Percentiles rank a stretch among this genome's conserved stretches.
phyloP scores from a whole-genome alignment of 2,113 vertebrate genomes.

The Oreotrochilus melanogaster region DNA sequence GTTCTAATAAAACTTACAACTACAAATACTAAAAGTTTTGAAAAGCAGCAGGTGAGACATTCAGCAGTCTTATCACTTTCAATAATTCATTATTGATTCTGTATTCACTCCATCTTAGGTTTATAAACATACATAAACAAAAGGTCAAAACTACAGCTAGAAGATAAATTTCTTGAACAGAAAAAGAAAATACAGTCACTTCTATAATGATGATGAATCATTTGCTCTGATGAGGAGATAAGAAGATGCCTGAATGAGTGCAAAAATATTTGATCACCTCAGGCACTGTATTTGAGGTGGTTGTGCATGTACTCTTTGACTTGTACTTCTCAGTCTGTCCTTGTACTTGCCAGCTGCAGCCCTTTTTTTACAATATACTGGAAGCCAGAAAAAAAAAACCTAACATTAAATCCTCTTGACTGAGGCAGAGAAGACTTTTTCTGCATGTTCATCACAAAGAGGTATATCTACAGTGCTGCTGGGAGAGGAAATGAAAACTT shows the following conservation, averaged over 20 bases:
- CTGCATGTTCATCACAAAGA: not conserved
- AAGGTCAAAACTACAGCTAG: not conserved
- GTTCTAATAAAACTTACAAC: not conserved
- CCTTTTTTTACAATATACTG: not conserved
- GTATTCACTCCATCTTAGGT: not conserved
- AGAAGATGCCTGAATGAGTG: not conserved
- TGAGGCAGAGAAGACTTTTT: not conserved
- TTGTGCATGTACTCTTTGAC: not conserved
- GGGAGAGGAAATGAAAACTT: not conserved
- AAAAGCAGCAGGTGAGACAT: not conserved
- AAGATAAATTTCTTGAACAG: not conserved
- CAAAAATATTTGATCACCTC: not conserved
- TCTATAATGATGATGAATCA: not conserved
- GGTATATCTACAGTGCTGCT: not conserved
- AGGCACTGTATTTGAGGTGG: not conserved
- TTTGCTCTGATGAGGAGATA: not conserved
- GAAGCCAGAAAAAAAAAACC: not conserved
- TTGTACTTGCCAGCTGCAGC: not conserved
- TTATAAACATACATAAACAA: not conserved
- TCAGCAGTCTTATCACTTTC: not conserved
- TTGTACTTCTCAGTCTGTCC: not conserved
- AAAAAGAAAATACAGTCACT: not conserved
- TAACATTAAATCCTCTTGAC: not conserved
- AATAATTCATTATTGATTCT: not conserved
- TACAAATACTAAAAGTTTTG: not conserved